Evolutionary conservation across 2,113 vertebrate species (phyloP), one percentile per base, ranked within the genome.

Genomic region (Erpornis zantholeuca): DNA sequence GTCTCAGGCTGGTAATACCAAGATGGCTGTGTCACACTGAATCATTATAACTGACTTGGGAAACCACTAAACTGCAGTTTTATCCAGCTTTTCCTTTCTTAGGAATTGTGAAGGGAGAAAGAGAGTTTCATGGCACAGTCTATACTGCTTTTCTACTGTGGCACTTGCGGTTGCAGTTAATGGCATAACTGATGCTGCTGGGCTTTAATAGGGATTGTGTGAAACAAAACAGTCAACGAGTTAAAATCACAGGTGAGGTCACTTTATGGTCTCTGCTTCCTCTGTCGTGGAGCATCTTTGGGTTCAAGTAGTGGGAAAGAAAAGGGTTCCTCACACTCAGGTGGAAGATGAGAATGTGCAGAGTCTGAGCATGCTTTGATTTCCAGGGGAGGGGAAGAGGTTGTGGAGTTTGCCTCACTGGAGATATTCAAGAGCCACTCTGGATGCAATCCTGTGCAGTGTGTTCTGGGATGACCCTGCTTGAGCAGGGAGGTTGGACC

Each of bases 31-130:
- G 71, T 24, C 20, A 13, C 6, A 16, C 11, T 1, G 1, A 45
- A 36, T 72, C 25, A 28, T 71, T 0, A 0, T 50, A 54, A 64
- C 9, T 28, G 20, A 23, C 31, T 31, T 9, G 2, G 25, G 35
- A 85, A 88, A 77, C 9, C 20, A 13, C 50, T 47, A 31, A 79
- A 36, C 25, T 56, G 6, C 10, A 45, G 6, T 31, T 92, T 85
- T 33, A 45, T 23, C 17, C 25, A n/a, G 4, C 7, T 79, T 35
- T 73, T 79, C 36, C 11, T 54, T 66, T 68, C 24, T 40, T 44
- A 35, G 44, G 25, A 56, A 4, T 77, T 77, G 18, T 0, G 20
- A 68, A 47, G 19, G 44, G 15, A 27, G 64, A 12, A 40, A 21
- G 57, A 53, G n/a, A 53, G 12, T 57, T 94, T 80, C 10, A 6